These are phyloP conservation scores for Sarcoramphus papa DNA, from an alignment of 2,797 vertebrate species.

Conservation along the genomic window DNA sequence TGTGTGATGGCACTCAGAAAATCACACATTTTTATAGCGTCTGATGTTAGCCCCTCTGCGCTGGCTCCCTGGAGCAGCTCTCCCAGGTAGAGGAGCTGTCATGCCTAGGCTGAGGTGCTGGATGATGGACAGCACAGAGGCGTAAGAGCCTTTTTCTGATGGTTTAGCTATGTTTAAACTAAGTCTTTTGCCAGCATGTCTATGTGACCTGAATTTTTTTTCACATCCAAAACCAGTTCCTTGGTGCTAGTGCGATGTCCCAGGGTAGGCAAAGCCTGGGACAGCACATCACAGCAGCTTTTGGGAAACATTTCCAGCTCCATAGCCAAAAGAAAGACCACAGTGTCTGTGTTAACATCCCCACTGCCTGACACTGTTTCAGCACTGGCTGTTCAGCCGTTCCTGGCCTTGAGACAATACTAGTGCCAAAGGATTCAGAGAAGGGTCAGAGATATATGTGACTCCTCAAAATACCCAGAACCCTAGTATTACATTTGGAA, in stretches of 20 bases:
- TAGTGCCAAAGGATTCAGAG: background rate
- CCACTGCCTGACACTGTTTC: background rate
- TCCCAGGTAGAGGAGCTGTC: background rate
- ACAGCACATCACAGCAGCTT: background rate
- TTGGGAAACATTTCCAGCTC: background rate
- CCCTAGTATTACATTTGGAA: background rate
- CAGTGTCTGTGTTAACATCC: background rate
- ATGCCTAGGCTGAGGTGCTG: background rate
- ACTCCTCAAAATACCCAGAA: background rate
- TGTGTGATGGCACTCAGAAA: background rate
- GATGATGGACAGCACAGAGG: background rate
- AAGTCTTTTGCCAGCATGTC: background rate
- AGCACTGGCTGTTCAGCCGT: background rate
- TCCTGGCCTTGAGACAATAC: background rate
- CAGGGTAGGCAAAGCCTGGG: background rate
- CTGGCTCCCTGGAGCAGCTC: background rate
- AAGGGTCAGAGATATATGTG: background rate
- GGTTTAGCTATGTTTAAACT: background rate
- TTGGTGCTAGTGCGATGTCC: background rate
- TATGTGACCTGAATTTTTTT: background rate
- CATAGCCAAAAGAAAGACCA: background rate
- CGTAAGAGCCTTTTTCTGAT: background rate
- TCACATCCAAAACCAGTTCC: background rate
- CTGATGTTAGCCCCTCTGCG: background rate
- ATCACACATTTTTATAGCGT: background rate